Percentiles rank a stretch among this genome's conserved stretches.
These are phyloP conservation scores for Syritta pipiens DNA, from an alignment of 2,888 invertebrate genomes.

Conservation along the genomic window DNA sequence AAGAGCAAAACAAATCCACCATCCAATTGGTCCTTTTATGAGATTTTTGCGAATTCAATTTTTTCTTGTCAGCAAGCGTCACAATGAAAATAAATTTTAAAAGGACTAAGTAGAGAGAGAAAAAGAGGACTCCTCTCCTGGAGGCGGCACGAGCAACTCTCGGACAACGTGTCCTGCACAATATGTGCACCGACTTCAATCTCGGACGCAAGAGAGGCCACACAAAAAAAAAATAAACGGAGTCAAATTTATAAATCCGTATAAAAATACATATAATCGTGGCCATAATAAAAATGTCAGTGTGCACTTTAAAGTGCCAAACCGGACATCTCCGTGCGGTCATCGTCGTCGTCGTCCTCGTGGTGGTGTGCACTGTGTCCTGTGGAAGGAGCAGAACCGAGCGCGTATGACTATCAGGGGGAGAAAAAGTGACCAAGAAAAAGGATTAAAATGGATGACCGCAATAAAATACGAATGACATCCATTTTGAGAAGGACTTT, in stretches of 20 bases:
- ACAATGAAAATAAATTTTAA: conserved; percentile 25
- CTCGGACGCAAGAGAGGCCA: not conserved
- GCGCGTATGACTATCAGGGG: conserved; percentile 12
- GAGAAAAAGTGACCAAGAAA: conserved; percentile 10
- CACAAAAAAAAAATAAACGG: not conserved
- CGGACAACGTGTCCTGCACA: conserved; percentile 4
- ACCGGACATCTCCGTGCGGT: conserved; percentile 47
- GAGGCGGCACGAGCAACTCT: not conserved
- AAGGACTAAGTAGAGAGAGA: no score
- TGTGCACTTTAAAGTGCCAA: conserved; percentile 56
- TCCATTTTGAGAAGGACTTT: conserved; percentile 57
- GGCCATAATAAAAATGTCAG: conserved; percentile 41
- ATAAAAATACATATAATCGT: conserved; percentile 61
- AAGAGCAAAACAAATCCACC: conserved; percentile 1
- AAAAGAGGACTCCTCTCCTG: not conserved
- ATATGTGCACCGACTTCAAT: conserved; percentile 11
- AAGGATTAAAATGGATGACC: conserved; percentile 60
- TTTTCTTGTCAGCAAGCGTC: conserved; percentile 30
- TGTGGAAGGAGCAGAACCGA: not conserved
- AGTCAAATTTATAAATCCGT: conserved; percentile 36
- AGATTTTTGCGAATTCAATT: no score
- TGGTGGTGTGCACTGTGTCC: no score
- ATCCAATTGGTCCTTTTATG: not conserved
- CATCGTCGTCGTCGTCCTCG: conserved; percentile 13
- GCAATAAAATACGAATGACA: conserved; percentile 65